Evolutionary conservation across 2,113 vertebrate species (phyloP).

Genomic region (Charina bottae): DNA sequence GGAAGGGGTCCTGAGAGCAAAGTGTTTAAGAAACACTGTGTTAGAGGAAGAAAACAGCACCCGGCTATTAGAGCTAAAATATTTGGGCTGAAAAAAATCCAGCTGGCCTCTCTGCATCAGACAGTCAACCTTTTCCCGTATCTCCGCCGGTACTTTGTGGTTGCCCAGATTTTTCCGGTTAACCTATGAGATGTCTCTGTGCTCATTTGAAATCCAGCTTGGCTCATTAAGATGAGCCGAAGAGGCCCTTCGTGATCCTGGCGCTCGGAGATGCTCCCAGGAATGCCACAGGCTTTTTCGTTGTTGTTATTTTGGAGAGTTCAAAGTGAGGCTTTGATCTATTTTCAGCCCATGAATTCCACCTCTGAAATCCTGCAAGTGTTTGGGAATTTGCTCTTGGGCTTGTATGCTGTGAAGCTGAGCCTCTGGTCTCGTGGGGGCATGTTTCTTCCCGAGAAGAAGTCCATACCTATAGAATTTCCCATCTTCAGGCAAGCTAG

Average conservation of each 20-base stretch:
- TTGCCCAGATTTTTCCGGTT: neutral
- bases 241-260: neutral
- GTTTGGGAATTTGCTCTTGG: neutral
- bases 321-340: constrained; percentile 25
- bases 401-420: neutral
- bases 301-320: neutral
- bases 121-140: neutral
- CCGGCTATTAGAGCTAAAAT: neutral
- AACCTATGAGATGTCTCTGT: too few species aligned
- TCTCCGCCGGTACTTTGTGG: neutral
- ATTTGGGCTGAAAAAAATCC: neutral
- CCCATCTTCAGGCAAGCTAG: neutral
- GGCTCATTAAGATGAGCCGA: neutral
- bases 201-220: neutral
- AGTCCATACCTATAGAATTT: neutral
- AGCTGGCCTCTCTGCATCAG: too few species aligned
- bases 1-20: too few species aligned
- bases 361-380: neutral
- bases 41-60: neutral
- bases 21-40: too few species aligned
- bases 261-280: neutral
- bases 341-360: neutral
- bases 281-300: neutral
- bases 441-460: neutral
- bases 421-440: neutral